Conservation (phyloP, 2,797 vertebrate species). For the Sebastes hopkinsi region DNA sequence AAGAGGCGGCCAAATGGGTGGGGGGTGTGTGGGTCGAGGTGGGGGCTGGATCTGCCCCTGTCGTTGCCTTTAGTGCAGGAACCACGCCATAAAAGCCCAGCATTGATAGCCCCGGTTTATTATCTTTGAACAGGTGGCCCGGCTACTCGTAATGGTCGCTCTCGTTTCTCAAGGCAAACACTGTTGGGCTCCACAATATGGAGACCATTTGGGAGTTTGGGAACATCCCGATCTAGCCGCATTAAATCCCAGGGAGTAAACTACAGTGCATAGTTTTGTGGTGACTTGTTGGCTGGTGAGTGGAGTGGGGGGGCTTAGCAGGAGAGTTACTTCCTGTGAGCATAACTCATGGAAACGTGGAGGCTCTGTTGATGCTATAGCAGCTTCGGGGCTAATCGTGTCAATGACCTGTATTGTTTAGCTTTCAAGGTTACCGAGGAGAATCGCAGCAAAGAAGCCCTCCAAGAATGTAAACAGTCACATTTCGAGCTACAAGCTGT, state of each 20-base stretch:
- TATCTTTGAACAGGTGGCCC: conserved; percentile 84
- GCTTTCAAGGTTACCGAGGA: conserved; percentile 68
- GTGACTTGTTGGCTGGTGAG: conserved; percentile 60
- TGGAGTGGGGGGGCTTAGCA: conserved; percentile 15
- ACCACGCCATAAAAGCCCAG: conserved; percentile 76
- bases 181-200: conserved; percentile 36
- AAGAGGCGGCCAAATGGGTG: conserved; percentile 62
- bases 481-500: conserved; percentile 57
- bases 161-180: conserved; percentile 52
- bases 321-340: conserved; percentile 65
- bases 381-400: conserved; percentile 65
- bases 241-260: conserved; percentile 63
- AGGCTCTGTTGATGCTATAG: conserved; percentile 56
- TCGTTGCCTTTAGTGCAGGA: conserved; percentile 78
- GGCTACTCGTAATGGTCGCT: conserved; percentile 58
- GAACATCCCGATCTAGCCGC: conserved; percentile 64
- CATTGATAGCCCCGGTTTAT: conserved; percentile 81
- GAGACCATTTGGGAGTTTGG: conserved; percentile 72
- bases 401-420: conserved; percentile 76
- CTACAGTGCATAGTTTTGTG: conserved; percentile 65
- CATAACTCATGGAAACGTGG: conserved; percentile 55
- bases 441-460: conserved; percentile 62
- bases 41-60: conserved; percentile 60
- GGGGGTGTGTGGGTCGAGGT: conserved; percentile 2
- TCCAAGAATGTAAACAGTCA: conserved; percentile 73